phyloP scores from a whole-genome alignment of 92 coral and sea anemone species.

The Parazoanthus swiftii region DNA sequence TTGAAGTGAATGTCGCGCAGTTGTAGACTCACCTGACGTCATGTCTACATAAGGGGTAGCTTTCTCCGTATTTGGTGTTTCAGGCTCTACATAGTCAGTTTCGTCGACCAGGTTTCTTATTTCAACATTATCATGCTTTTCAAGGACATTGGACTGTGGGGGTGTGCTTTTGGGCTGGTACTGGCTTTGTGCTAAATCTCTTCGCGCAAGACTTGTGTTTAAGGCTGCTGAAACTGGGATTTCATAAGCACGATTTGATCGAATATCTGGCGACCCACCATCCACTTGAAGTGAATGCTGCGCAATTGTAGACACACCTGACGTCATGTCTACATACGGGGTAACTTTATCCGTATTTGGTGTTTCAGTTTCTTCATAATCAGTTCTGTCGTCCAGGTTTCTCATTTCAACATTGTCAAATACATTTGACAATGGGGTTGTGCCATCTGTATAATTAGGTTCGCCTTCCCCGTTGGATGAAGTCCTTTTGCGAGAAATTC shows the following conservation, averaged over 20 bases:
- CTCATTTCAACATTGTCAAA: background rate
- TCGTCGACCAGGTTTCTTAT: background rate
- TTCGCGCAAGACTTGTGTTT: background rate
- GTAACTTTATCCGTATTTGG: background rate
- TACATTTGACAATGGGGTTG: background rate
- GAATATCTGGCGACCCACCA: background rate
- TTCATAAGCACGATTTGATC: background rate
- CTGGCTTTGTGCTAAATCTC: background rate
- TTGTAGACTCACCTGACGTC: background rate
- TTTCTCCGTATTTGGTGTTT: background rate
- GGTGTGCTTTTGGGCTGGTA: background rate
- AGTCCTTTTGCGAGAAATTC: background rate
- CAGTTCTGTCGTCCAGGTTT: background rate
- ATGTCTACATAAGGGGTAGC: background rate
- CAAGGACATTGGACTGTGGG: background rate
- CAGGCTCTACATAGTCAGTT: background rate
- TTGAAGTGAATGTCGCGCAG: background rate
- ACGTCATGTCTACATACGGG: background rate
- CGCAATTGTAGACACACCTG: background rate
- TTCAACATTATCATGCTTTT: background rate
- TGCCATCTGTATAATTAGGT: background rate
- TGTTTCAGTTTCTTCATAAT: background rate
- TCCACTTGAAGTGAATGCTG: background rate
- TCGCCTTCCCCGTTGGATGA: background rate
- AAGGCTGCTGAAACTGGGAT: background rate